Evolutionary conservation across 2,888 invertebrate genomes (phyloP).

Genomic region (Rambutsinella grinnellia): DNA sequence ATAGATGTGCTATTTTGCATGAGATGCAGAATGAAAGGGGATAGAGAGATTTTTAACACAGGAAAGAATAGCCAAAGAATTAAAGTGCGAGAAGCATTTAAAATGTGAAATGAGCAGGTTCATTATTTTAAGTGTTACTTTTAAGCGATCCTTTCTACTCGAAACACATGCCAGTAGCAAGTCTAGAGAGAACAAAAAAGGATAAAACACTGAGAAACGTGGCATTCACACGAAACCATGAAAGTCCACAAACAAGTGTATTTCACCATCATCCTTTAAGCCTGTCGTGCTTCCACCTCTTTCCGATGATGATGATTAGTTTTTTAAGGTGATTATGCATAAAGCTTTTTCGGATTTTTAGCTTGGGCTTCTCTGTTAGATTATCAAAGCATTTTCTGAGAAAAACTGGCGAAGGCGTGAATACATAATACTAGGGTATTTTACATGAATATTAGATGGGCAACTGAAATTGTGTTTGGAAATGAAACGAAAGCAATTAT

Average conservation of each 20-base stretch:
- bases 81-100: too few relatives aligned
- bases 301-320: neutral
- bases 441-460: neutral
- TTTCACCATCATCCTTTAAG: too few relatives aligned
- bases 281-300: neutral
- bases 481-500: neutral
- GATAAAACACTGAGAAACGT: constrained; percentile 5
- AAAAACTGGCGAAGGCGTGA: neutral
- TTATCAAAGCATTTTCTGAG: neutral
- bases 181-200: neutral
- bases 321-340: constrained; percentile 31
- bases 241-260: constrained; percentile 19
- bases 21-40: too few relatives aligned
- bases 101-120: constrained; percentile 9
- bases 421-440: neutral
- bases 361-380: neutral
- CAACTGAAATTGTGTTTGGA: neutral
- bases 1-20: too few relatives aligned
- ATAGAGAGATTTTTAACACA: too few relatives aligned
- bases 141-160: constrained; percentile 36
- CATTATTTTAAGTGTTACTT: constrained; percentile 35
- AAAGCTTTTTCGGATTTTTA: constrained; percentile 25
- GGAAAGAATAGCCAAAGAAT: too few relatives aligned
- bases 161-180: too few relatives aligned
- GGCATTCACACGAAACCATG: constrained; percentile 43